Evolutionary conservation across 2,888 invertebrate species (phyloP).

Genomic region (Clepsis dumicolana): DNA sequence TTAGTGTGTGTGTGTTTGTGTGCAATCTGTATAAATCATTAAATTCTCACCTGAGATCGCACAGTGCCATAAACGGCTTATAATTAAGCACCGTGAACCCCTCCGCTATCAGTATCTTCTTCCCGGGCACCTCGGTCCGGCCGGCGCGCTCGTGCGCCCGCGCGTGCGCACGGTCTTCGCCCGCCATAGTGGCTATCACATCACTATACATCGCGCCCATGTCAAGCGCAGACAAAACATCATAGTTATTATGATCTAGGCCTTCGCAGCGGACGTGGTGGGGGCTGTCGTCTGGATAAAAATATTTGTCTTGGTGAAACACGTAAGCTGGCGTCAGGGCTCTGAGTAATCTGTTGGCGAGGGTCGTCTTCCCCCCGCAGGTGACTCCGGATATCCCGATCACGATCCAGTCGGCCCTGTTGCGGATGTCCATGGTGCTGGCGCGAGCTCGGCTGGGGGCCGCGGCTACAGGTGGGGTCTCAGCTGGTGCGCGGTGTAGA

Average conservation of each 20-base stretch:
- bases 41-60: slow-evolving; percentile 88
- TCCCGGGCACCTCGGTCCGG: slow-evolving; percentile 51
- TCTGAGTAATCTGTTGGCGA: slow-evolving; percentile 85
- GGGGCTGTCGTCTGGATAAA: slow-evolving; percentile 88
- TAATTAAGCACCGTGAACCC: slow-evolving; percentile 92
- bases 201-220: slow-evolving; percentile 90
- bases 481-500: slow-evolving; percentile 87
- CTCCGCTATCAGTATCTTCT: slow-evolving; percentile 89
- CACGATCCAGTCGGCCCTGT: slow-evolving; percentile 67
- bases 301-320: slow-evolving; percentile 92
- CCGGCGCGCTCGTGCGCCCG: slow-evolving; percentile 40
- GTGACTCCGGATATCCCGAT: slow-evolving; percentile 92
- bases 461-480: slow-evolving; percentile 47
- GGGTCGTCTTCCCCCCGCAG: slow-evolving; percentile 93
- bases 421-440: slow-evolving; percentile 21
- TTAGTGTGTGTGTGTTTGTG: no score
- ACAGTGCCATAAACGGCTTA: slow-evolving; percentile 88
- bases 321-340: slow-evolving; percentile 78
- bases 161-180: slow-evolving; percentile 51
- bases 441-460: neutral
- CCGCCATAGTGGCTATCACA: slow-evolving; percentile 73
- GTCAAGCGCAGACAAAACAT: slow-evolving; percentile 89
- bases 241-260: slow-evolving; percentile 92
- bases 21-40: no score
- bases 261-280: slow-evolving; percentile 87